Base-by-base conservation (phyloP, 2,888 invertebrate species). In the Ichneumoninae sp. region DNA sequence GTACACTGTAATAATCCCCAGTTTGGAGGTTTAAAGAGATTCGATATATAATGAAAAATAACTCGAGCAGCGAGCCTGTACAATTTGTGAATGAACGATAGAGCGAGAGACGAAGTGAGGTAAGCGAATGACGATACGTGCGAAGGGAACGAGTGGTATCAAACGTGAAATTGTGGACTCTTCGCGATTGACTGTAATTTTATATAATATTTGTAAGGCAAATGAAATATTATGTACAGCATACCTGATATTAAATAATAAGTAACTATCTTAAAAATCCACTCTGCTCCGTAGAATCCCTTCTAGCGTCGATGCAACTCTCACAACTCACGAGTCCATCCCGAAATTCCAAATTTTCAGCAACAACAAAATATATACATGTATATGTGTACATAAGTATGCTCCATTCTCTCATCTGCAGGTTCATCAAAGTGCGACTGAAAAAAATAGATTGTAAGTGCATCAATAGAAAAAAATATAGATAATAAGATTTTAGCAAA, bases 171-270 rank as follows among this genome's bases (percentile, higher is more conserved):
- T 62, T 33, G 66, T 68, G 47, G 89, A 92, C 88, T 92, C 90
- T 92, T 89, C 90, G 90, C 89, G 91, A 91, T 91, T 90, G 92
- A 93, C 91, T 93, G 93, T 93, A 92, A 93, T 93, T 93, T 93
- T 92, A 93, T 93, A 92, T 91, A 91, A 92, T 92, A 93, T 93
- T 93, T 92, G 90, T 93, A 93, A 93, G 92, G 90, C 89, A 87
- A 91, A 90, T 88, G 88, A 92, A 92, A 91, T 92, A 91, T 91
- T 92, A 91, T 93, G 92, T 93, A 92, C 92, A 92, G 92, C 89
- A 92, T 91, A 92, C 91, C 92, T 92, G 92, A 92, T 91, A 92
- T 92, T 92, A 91, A 92, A 93, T 92, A 91, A 92, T 91, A 92
- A 92, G 91, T 90, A 91, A 90, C 90, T 91, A 92, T 89, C 91